Base-by-base conservation (phyloP, 2,888 invertebrate genomes). In the Trichopoda pennipes region DNA sequence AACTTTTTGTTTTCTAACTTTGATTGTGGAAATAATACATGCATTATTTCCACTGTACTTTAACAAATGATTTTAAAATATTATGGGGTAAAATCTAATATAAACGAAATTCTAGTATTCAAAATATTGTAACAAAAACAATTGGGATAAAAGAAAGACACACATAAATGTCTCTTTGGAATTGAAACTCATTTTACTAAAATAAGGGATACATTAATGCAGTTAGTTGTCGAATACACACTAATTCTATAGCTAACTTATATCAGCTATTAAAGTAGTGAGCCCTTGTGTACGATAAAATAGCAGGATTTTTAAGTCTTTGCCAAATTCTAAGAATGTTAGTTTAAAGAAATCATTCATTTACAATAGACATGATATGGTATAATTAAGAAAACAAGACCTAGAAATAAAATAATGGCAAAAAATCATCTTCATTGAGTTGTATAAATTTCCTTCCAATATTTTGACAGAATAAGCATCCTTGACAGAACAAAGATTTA, bases 101-200 rank as follows among this genome's bases (percentile, higher is more conserved):
- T 49, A 64, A 63, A 74, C 74, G 17, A 53, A 70, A 64, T 42
- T 58, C 60, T 53, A 66, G 74, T 73, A 51, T 35, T 44, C 14
- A 14, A 60, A 72, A 42, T 61, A 68, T 55, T 60, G 38, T 38
- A 66, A 53, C 44, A 76, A 51, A 78, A 78, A 70, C 69, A 61
- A 55, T 70, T 6, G 38, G 12, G 38, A 4, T 7, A 28, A 28
- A 8, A 28, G 28, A 28, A 8, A 28, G 28, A 28, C 7, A 28
- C 4, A 28, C 7, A 28, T 7, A 28, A 69, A 69, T 75, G 74
- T 72, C 70, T 81, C 64, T 63, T 78, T 19, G 32, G 81, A 72
- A 82, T 60, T 75, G 49, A 55, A 79, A 70, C 44, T 60, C 66
- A 82, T 79, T 79, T 60, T 17, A 38, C 66, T 69, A 56, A 75